These are phyloP conservation scores for Gracilinanus agilis DNA, from an alignment of 2,113 vertebrate species.

Conservation along the genomic window DNA sequence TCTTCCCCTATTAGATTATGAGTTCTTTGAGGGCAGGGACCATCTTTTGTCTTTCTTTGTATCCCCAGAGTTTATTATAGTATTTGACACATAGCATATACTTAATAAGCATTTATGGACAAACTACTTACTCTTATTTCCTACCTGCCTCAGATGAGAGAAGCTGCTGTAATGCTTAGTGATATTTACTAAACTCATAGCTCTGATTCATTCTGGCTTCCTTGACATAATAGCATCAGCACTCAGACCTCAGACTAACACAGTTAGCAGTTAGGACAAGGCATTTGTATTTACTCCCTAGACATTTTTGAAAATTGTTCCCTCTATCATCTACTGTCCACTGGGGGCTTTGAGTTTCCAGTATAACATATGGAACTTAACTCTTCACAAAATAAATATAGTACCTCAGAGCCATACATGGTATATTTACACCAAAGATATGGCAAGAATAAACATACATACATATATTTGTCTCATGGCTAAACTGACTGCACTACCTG, in stretches of 20 bases:
- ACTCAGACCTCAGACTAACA: neutral
- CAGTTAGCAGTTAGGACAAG: neutral
- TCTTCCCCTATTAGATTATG: neutral
- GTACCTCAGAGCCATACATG: too few species aligned
- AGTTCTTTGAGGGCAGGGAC: neutral
- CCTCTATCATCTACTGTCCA: too few species aligned
- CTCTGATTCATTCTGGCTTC: neutral
- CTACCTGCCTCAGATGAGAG: conserved; percentile 30
- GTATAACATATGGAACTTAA: too few species aligned
- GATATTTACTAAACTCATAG: conserved; percentile 38
- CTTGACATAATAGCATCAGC: neutral
- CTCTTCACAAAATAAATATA: too few species aligned
- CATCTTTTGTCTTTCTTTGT: neutral
- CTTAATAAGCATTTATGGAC: neutral
- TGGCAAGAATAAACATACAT: too few species aligned
- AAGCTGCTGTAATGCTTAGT: neutral
- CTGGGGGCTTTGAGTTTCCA: too few species aligned
- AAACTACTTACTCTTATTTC: neutral
- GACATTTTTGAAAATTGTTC: neutral
- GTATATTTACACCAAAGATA: too few species aligned
- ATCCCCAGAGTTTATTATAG: neutral
- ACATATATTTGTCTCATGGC: too few species aligned
- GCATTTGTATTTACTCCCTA: neutral
- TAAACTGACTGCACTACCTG: too few species aligned
- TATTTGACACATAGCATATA: too few species aligned